Conservation (phyloP, 92 coral and sea anemone species). For the Porites rus region DNA sequence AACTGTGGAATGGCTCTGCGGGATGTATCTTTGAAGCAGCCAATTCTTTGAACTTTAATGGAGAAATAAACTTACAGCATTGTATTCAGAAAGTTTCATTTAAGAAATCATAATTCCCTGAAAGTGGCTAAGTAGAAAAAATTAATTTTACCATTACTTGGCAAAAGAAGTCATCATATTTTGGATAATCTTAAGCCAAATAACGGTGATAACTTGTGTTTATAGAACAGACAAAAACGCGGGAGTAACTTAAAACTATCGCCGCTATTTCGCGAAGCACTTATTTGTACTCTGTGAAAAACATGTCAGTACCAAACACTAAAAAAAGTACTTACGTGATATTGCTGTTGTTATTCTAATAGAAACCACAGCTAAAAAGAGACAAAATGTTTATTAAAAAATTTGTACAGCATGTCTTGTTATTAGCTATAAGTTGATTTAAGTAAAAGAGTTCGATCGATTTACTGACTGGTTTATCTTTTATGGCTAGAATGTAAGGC, state of each 20-base stretch:
- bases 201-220: no score
- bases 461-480: background rate
- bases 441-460: background rate
- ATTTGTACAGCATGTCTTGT: no score
- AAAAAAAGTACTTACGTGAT: constrained; percentile 1
- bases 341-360: constrained; percentile 13
- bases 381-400: background rate
- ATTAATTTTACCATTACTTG: no score
- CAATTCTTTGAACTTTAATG: constrained; percentile 30
- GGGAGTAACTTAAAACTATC: no score
- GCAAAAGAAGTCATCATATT: no score
- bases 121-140: no score
- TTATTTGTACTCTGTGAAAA: background rate
- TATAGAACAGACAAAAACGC: no score
- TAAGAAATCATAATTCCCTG: no score
- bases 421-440: no score
- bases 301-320: background rate
- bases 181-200: no score
- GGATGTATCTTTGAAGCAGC: constrained; percentile 62
- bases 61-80: background rate
- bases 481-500: background rate
- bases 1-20: constrained; percentile 58
- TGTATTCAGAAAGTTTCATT: background rate
- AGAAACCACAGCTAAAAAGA: constrained; percentile 4
- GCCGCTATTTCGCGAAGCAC: no score